phyloP scores from a whole-genome alignment of 2,113 vertebrate genomes.

The Echinops telfairi region DNA sequence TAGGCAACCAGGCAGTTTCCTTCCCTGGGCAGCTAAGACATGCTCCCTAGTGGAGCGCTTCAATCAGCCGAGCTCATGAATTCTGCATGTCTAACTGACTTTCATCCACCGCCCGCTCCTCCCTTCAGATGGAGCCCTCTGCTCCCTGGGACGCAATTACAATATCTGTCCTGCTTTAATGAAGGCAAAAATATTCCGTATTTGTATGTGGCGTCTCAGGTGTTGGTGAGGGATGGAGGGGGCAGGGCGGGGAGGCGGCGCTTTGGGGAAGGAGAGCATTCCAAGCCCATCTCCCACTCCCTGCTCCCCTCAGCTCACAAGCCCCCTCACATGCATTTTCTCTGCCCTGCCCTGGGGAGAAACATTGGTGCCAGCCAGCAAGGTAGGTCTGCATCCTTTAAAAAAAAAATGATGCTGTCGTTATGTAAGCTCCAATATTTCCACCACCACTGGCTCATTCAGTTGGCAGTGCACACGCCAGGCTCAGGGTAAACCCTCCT shows the following conservation, averaged over 20 bases:
- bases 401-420: background rate
- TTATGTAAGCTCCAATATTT: slow-evolving; percentile 21
- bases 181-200: slow-evolving; percentile 59
- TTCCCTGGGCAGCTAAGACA: background rate
- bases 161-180: slow-evolving; percentile 60
- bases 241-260: background rate
- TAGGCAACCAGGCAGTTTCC: background rate
- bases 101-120: background rate
- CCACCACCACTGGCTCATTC: background rate
- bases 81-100: slow-evolving; percentile 41
- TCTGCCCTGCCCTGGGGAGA: rapidly evolving
- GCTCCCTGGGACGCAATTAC: slow-evolving; percentile 57
- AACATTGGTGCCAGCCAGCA: background rate
- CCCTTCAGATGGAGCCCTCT: slow-evolving; percentile 48
- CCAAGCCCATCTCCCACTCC: background rate
- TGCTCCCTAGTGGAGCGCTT: background rate
- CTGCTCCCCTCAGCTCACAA: background rate
- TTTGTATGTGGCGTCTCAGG: slow-evolving; percentile 8
- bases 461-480: background rate
- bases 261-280: background rate
- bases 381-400: background rate
- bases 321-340: background rate
- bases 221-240: background rate
- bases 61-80: slow-evolving; percentile 58
- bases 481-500: background rate